These are phyloP conservation scores for Mus caroli DNA, from an alignment of 2,797 vertebrate genomes.

Conservation along the genomic window DNA sequence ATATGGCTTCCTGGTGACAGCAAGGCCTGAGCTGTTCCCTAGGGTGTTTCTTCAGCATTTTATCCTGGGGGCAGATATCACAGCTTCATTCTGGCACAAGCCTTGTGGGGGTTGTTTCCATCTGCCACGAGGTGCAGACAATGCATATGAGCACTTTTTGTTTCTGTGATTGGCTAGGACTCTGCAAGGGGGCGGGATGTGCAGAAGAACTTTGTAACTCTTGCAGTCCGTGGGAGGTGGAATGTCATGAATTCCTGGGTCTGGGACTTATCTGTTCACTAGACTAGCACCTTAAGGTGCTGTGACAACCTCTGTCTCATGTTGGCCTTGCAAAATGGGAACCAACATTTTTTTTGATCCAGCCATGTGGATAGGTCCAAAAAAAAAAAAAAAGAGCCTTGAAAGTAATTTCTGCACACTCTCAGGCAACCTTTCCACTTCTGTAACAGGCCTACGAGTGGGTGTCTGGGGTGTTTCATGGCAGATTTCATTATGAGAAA, in stretches of 20 bases:
- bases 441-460: not conserved
- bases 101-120: conserved; percentile 29
- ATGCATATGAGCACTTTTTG: not conserved
- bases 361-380: not conserved
- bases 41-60: not conserved
- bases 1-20: not conserved
- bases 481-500: not conserved
- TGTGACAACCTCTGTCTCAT: not conserved
- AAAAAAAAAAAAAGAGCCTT: not conserved
- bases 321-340: not conserved
- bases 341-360: not conserved
- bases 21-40: not conserved
- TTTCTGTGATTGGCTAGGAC: conserved; percentile 19
- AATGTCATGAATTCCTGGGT: conserved; percentile 7
- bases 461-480: not conserved
- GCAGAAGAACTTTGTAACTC: conserved; percentile 22
- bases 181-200: not conserved
- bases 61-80: not conserved
- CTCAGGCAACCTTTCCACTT: not conserved
- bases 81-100: conserved; percentile 37
- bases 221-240: not conserved
- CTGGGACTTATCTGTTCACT: not conserved
- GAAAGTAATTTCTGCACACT: not conserved
- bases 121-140: conserved; percentile 46
- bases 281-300: not conserved